These are phyloP conservation scores for Climacteris rufus DNA, from an alignment of 2,113 vertebrate species.

Conservation along the genomic window DNA sequence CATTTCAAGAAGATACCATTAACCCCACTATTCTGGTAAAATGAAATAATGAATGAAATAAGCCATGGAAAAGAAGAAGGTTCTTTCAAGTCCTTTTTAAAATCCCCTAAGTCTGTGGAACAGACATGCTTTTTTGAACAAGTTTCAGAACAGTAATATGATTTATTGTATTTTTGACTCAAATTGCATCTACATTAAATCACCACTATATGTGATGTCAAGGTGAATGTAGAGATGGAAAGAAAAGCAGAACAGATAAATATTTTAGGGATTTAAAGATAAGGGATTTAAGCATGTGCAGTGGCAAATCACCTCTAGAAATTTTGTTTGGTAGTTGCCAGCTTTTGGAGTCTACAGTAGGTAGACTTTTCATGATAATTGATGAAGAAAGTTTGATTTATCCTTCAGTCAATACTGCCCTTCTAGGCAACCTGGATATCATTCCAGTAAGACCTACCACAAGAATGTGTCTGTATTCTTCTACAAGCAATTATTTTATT, in stretches of 20 bases:
- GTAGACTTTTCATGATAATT: not conserved
- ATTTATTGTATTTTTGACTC: slow-evolving; percentile 59
- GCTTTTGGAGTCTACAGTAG: not conserved
- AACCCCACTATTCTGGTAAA: not conserved
- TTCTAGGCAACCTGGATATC: not conserved
- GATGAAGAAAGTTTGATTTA: not conserved
- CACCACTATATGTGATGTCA: slow-evolving; percentile 49
- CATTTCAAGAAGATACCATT: not conserved
- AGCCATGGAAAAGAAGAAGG: slow-evolving; percentile 2
- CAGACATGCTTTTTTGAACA: not conserved
- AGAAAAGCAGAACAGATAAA: slow-evolving; percentile 26
- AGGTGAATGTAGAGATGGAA: slow-evolving; percentile 7
- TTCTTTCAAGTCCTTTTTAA: slow-evolving; percentile 4
- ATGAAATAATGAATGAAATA: not conserved
- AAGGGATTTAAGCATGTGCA: slow-evolving; percentile 30
- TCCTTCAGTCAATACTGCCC: not conserved
- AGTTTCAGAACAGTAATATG: slow-evolving; percentile 22
- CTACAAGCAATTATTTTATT: not conserved
- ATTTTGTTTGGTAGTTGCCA: not conserved
- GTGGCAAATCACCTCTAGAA: slow-evolving; percentile 24
- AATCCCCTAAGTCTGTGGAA: slow-evolving; percentile 11
- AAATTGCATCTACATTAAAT: slow-evolving; percentile 57
- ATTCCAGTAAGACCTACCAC: not conserved
- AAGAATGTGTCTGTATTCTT: not conserved
- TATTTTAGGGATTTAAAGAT: slow-evolving; percentile 37